Evolutionary conservation across 2,888 invertebrate species (phyloP).

Genomic region (Troilus luridus): DNA sequence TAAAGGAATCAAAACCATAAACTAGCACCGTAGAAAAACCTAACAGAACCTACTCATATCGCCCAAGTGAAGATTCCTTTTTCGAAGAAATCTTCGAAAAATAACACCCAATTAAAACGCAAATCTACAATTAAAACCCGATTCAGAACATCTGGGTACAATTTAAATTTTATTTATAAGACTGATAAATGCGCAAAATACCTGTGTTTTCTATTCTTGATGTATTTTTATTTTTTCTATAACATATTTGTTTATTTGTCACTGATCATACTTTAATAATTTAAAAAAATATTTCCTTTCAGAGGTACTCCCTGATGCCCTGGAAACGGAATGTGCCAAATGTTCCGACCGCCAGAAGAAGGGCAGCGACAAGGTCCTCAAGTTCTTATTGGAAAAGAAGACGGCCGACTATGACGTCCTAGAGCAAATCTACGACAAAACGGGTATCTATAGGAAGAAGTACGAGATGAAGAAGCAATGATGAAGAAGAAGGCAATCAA

Average conservation of each 20-base stretch:
- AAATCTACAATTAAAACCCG: too few relatives aligned
- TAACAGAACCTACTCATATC: too few relatives aligned
- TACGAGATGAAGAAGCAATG: slow-evolving; percentile 70
- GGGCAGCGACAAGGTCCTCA: slow-evolving; percentile 77
- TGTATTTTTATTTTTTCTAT: not conserved
- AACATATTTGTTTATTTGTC: not conserved
- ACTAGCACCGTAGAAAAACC: too few relatives aligned
- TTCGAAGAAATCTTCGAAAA: too few relatives aligned
- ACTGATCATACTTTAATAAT: not conserved
- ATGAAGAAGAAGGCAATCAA: slow-evolving; percentile 60
- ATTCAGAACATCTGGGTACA: too few relatives aligned
- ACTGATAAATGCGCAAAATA: too few relatives aligned
- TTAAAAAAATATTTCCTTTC: slow-evolving; percentile 66
- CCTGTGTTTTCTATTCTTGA: too few relatives aligned
- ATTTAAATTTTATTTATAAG: too few relatives aligned
- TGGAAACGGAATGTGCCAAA: slow-evolving; percentile 77
- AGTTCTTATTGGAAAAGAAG: slow-evolving; percentile 78
- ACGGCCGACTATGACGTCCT: slow-evolving; percentile 77
- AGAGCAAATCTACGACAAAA: slow-evolving; percentile 79
- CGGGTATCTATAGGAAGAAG: slow-evolving; percentile 76
- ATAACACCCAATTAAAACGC: too few relatives aligned
- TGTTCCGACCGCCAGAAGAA: slow-evolving; percentile 78
- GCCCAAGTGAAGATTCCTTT: too few relatives aligned
- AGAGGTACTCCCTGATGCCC: slow-evolving; percentile 81
- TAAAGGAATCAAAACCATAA: too few relatives aligned